Evolutionary conservation across 2,888 invertebrate genomes (phyloP).

Genomic region (Spilosoma lubricipeda): DNA sequence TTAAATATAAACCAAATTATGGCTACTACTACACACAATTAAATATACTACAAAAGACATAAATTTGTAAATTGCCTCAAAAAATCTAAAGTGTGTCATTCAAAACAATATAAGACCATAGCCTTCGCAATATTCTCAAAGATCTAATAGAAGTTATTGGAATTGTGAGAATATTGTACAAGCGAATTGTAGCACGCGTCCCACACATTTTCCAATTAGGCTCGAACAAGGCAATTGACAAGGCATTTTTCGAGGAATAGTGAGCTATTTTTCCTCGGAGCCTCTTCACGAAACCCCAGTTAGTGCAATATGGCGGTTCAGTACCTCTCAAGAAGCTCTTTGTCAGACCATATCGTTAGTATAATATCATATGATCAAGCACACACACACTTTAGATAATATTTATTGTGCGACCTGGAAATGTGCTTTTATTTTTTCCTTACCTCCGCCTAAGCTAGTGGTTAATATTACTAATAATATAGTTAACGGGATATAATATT

Average conservation of each 20-base stretch:
- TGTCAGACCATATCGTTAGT: slow-evolving; percentile 29
- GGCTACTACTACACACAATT: slow-evolving; percentile 5
- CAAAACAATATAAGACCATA: neutral
- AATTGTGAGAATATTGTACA: too few species aligned
- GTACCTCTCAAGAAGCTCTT: slow-evolving; percentile 26
- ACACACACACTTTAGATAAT: slow-evolving; percentile 13
- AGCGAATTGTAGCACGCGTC: slow-evolving; percentile 7
- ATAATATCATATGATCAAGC: slow-evolving; percentile 22
- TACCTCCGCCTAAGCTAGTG: neutral
- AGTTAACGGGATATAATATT: neutral
- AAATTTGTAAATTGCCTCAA: neutral
- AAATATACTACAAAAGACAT: neutral
- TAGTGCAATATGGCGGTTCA: slow-evolving; percentile 34
- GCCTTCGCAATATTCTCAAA: neutral
- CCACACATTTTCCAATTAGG: slow-evolving; percentile 16
- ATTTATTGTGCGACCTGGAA: slow-evolving; percentile 1
- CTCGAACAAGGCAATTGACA: slow-evolving; percentile 12
- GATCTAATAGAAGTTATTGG: too few species aligned
- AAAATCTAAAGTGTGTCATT: neutral
- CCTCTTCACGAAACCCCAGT: slow-evolving; percentile 24
- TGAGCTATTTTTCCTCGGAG: slow-evolving; percentile 22
- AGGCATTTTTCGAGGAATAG: slow-evolving; percentile 13
- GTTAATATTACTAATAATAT: neutral
- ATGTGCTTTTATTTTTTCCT: neutral
- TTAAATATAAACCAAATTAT: too few species aligned